Percentiles rank a stretch among this genome's conserved stretches.
phyloP scores from a whole-genome alignment of 2,888 invertebrate genomes.

The Pyrrhia umbra region DNA sequence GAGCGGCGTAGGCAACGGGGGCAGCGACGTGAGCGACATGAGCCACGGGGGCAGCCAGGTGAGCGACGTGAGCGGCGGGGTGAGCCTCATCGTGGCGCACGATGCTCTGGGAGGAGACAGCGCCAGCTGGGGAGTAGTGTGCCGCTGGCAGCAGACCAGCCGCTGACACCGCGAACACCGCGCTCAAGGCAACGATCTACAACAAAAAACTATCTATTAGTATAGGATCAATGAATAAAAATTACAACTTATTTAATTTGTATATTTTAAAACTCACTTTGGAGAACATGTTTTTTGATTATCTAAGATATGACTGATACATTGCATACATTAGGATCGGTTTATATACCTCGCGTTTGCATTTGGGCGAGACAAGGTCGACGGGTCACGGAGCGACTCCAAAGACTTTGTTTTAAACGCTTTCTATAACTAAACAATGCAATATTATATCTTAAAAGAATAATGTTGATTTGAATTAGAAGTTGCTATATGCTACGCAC shows the following conservation, averaged over 20 bases:
- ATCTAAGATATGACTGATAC: conserved; percentile 75
- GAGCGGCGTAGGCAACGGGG: conserved; percentile 57
- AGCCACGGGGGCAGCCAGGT: conserved; percentile 64
- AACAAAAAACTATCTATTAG: conserved; percentile 38
- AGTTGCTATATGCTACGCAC: too few species aligned
- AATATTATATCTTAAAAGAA: not conserved
- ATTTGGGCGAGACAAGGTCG: conserved; percentile 80
- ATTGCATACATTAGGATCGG: conserved; percentile 63
- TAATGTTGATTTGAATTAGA: too few species aligned
- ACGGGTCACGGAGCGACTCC: conserved; percentile 75
- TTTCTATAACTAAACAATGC: conserved; percentile 13
- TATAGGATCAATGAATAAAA: not conserved
- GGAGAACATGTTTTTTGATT: conserved; percentile 79
- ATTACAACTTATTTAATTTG: not conserved
- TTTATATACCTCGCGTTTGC: conserved; percentile 77
- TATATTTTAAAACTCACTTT: conserved; percentile 75
- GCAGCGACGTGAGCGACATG: conserved; percentile 65
- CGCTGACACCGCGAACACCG: conserved; percentile 79
- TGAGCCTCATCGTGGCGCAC: conserved; percentile 79
- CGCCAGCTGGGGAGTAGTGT: conserved; percentile 80
- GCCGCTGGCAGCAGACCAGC: conserved; percentile 80
- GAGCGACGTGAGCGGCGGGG: conserved; percentile 59
- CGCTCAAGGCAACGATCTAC: conserved; percentile 76
- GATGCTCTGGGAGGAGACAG: conserved; percentile 85
- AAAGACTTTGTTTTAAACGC: conserved; percentile 29